Evolutionary conservation across 2,113 vertebrate species (phyloP).

Genomic region (Leuciscus idus): DNA sequence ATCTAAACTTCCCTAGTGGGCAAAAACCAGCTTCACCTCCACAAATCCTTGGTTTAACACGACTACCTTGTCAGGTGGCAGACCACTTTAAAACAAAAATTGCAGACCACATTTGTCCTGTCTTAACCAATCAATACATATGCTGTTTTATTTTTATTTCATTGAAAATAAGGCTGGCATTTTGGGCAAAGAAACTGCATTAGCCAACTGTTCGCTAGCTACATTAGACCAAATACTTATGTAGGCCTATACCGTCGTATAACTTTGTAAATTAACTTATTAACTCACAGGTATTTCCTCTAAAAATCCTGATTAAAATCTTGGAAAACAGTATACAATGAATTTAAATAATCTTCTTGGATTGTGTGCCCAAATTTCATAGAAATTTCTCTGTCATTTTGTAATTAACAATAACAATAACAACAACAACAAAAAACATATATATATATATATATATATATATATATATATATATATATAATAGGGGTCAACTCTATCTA

Average conservation of each 20-base stretch:
- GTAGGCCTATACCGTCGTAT: too few relatives aligned
- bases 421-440: too few relatives aligned
- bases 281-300: not conserved
- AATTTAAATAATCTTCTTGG: too few relatives aligned
- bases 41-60: not conserved
- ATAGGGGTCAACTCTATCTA: not conserved
- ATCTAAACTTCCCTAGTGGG: slow-evolving; percentile 9
- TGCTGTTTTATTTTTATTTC: not conserved
- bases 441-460: too few relatives aligned
- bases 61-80: not conserved
- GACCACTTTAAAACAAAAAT: not conserved
- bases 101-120: not conserved
- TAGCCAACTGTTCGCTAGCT: not conserved
- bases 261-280: not conserved
- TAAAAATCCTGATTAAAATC: too few relatives aligned
- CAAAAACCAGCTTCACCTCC: not conserved
- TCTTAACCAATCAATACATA: not conserved
- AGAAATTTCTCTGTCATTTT: too few relatives aligned
- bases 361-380: too few relatives aligned
- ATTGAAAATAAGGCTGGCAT: not conserved
- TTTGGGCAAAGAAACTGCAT: not conserved
- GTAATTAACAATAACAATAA: too few relatives aligned
- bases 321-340: too few relatives aligned
- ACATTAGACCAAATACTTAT: not conserved
- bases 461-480: too few relatives aligned